Base-by-base conservation (phyloP, 2,113 vertebrate genomes). In the Fregata magnificens region DNA sequence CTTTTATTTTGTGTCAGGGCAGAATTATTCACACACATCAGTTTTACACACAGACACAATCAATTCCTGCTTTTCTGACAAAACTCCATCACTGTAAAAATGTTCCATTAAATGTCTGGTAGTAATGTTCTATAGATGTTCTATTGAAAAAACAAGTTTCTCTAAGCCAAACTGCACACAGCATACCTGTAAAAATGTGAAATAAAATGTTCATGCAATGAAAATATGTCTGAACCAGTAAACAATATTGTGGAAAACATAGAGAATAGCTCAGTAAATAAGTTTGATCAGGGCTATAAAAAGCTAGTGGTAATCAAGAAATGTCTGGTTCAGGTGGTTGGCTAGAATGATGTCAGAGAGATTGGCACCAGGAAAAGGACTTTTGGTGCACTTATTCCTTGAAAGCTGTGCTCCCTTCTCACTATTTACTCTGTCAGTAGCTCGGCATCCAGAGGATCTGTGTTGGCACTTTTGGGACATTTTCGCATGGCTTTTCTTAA, bases 31-130 rank as follows among this genome's bases (percentile, higher is more conserved):
- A 55, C 53, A 77, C 25, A 42, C 42, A 53, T 80, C 73, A 22
- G 61, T 86, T 94, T 94, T 96, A 94, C 45, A 14, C 86, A 80
- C 29, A 28, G 84, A 76, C n/a, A 44, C 40, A 50, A 93, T 95
- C 90, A 87, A 88, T 82, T 85, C 66, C 42, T 73, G 50, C 29
- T 96, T 93, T 86, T 78, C 83, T 94, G 80, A 81, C 86, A 89
- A 47, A 89, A 79, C 45, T 91, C 80, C 69, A 66, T 76, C 49
- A 56, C 62, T 82, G 56, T 71, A 95, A 77, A 93, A 95, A 94
- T 29, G 66, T 56, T 79, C 90, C 83, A 95, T 93, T 86, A 97
- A 97, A 93, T 85, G 38, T 24, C 84, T 92, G 72, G 88, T 61
- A 91, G 85, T 93, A 92, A 95, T 52, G 32, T 74, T 38, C 62